Base-by-base conservation (phyloP, 2,113 vertebrate species). In the Phasianus colchicus region DNA sequence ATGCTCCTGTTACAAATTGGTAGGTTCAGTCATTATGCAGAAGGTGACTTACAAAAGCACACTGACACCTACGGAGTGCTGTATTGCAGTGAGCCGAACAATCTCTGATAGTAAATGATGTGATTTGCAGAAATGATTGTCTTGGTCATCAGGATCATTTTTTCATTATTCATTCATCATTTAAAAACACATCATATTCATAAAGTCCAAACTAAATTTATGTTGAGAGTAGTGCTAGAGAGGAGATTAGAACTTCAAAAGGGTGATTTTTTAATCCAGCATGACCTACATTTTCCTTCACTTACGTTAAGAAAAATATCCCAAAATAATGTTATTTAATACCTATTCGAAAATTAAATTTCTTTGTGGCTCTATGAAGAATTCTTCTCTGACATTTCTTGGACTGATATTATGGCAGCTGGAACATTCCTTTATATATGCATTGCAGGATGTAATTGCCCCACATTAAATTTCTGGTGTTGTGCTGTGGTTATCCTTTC, bases 211-310 rank as follows among this genome's bases (percentile, higher is more conserved):
- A 83, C 27, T 57, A 88, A 72, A 86, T 76, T 79, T 65, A 55
- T 73, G 10, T 75, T 75, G 20, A 71, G 64, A 66, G 17, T 36
- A 30, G 36, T 77, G 36, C 47, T 87, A 43, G 58, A 88, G 81
- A 92, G 48, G 32, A 32, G 30, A 80, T 81, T 94, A 89, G 72
- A 82, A 92, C 66, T 82, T 95, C 73, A 88, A 76, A 91, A 74
- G 69, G 10, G 14, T 70, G 29, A 86, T 74, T 78, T 83, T 50
- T 69, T 88, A 95, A 91, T 86, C 58, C n/a, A 36, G 14, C 57
- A 84, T 72, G 73, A 91, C 70, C 71, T 89, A 91, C 21, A 80
- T 95, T 92, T 95, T 91, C 29, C 8, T 72, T 65, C 43, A 61
- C 11, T 86, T 38, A 63, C 60, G 86, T 89, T 76, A 76, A 65